A percentile compares a stretch with the other conserved stretches of the same genome.
phyloP scores from a whole-genome alignment of 1,140 invertebrate genomes.

The Notospermus geniculatus region DNA sequence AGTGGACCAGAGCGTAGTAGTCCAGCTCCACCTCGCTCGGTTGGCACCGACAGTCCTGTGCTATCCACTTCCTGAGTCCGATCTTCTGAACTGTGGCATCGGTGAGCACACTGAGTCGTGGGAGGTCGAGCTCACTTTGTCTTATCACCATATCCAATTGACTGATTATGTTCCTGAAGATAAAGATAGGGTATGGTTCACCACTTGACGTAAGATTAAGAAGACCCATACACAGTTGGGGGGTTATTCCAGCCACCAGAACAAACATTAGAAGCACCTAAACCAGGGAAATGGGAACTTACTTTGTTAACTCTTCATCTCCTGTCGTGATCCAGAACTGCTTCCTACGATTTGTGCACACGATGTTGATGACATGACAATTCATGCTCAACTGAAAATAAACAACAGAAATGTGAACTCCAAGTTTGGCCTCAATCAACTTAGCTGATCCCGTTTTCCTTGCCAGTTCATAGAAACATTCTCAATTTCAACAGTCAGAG shows the following conservation, averaged over 20 bases:
- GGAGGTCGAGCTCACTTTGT: constrained; percentile 12
- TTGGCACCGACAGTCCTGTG: constrained; percentile 25
- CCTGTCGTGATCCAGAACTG: constrained; percentile 70
- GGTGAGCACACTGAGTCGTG: constrained; percentile 33
- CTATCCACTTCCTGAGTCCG: constrained; percentile 40
- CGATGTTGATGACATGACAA: constrained; percentile 69
- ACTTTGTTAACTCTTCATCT: constrained; percentile 64
- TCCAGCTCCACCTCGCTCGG: constrained; percentile 62
- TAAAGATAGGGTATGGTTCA: too few species aligned
- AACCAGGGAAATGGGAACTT: constrained; percentile 65
- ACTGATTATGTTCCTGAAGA: too few species aligned
- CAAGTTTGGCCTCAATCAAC: too few species aligned
- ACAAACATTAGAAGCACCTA: too few species aligned
- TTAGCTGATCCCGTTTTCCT: too few species aligned
- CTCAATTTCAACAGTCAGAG: too few species aligned
- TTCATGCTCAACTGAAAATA: constrained; percentile 64
- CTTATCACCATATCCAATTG: not conserved
- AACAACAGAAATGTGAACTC: constrained; percentile 8
- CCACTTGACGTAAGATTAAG: too few species aligned
- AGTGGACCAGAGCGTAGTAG: constrained; percentile 77
- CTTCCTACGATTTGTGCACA: constrained; percentile 68
- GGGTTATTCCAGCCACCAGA: too few species aligned
- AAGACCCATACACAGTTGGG: too few species aligned
- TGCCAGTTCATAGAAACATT: too few species aligned
- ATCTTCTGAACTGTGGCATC: constrained; percentile 45